Percentiles rank a stretch among this genome's conserved stretches.
These are phyloP conservation scores for Decapterus maruadsi DNA, from an alignment of 2,797 vertebrate species.

Conservation along the genomic window DNA sequence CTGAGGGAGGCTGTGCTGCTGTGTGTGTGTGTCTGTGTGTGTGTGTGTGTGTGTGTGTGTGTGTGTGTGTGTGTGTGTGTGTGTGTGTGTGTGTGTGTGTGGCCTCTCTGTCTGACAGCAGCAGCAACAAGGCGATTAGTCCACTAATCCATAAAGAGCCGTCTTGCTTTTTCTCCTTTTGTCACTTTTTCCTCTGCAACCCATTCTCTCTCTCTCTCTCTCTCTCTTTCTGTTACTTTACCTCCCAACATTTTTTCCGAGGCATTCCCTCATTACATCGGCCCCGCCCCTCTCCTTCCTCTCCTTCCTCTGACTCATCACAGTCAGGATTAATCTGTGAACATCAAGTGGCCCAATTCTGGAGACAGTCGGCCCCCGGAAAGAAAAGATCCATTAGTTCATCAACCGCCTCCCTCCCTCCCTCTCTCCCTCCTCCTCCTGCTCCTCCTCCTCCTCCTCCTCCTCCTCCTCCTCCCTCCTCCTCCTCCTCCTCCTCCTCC, in stretches of 20 bases:
- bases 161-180: slow-evolving; percentile 21
- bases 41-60: no score
- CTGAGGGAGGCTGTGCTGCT: slow-evolving; percentile 12
- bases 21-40: slow-evolving; percentile 48
- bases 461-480: not conserved
- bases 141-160: slow-evolving; percentile 55
- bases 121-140: slow-evolving; percentile 48
- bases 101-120: slow-evolving; percentile 44
- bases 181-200: slow-evolving; percentile 19
- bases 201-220: not conserved
- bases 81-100: slow-evolving; percentile 42
- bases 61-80: no score
- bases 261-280: slow-evolving; percentile 5
- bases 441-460: no score
- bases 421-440: not conserved
- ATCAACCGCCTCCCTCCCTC: not conserved
- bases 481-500: no score
- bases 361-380: not conserved
- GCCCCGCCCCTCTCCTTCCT: not conserved
- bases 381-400: slow-evolving; percentile 24
- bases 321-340: slow-evolving; percentile 37
- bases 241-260: not conserved
- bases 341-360: slow-evolving; percentile 23
- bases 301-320: slow-evolving; percentile 43
- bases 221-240: not conserved